A percentile compares a stretch with the other conserved stretches of the same genome.
phyloP scores from a whole-genome alignment of 2,113 vertebrate species.

The Gobio gobio region DNA sequence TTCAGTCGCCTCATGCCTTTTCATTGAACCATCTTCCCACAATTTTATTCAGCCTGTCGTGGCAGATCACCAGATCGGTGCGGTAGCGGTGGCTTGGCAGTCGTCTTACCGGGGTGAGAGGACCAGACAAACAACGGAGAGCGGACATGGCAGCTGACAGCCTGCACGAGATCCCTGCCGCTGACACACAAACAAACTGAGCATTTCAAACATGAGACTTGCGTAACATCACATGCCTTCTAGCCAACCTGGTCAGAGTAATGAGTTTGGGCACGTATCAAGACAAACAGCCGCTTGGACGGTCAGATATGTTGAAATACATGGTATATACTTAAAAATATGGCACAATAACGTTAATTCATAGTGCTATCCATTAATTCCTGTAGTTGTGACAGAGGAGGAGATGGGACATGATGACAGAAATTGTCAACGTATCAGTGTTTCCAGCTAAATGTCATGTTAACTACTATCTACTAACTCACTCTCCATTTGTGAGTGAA shows the following conservation, averaged over 20 bases:
- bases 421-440: background rate
- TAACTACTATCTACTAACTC: background rate
- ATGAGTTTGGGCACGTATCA: background rate
- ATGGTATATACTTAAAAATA: background rate
- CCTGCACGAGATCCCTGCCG: conserved; percentile 57
- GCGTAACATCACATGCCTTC: conserved; percentile 3
- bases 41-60: conserved; percentile 14
- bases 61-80: conserved; percentile 5
- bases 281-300: background rate
- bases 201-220: background rate
- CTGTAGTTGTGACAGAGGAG: too few species aligned
- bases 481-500: background rate
- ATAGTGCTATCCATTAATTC: background rate
- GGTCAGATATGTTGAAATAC: background rate
- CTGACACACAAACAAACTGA: conserved; percentile 48
- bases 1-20: background rate
- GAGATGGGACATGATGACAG: too few species aligned
- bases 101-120: conserved; percentile 24
- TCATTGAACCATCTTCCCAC: background rate
- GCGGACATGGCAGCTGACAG: conserved; percentile 66
- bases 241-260: too few species aligned
- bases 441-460: conserved; percentile 1
- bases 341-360: background rate
- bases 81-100: conserved; percentile 17
- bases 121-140: conserved; percentile 62